Evolutionary conservation across 1,140 invertebrate species (phyloP).

Genomic region (Patella vulgata): DNA sequence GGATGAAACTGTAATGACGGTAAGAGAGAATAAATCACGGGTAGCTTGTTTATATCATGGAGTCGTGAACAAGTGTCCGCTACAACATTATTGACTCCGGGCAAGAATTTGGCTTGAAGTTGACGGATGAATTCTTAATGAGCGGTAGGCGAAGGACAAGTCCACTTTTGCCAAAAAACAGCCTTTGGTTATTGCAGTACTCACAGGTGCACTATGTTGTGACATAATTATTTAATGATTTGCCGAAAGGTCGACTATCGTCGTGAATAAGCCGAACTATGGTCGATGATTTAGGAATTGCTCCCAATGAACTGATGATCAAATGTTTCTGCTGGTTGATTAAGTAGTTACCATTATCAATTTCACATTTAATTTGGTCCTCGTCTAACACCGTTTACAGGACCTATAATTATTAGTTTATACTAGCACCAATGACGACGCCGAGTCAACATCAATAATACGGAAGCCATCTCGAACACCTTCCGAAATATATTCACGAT

Average conservation of each 20-base stretch:
- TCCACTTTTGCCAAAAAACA: conserved; percentile 16
- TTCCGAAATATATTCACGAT: not conserved
- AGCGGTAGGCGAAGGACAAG: conserved; percentile 17
- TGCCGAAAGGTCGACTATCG: not conserved
- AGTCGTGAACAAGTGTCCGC: conserved; percentile 12
- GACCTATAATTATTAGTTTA: conserved; percentile 11
- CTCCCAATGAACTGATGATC: not conserved
- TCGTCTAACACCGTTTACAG: conserved; percentile 7
- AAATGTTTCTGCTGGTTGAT: not conserved
- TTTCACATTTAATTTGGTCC: conserved; percentile 2
- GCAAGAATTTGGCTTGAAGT: conserved; percentile 10
- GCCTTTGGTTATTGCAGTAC: conserved; percentile 4
- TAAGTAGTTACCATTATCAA: not conserved
- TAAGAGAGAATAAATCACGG: conserved; percentile 10
- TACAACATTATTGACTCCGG: conserved; percentile 8
- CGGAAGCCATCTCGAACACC: conserved; percentile 2
- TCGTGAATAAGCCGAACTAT: conserved; percentile 14
- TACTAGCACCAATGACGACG: not conserved
- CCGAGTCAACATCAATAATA: not conserved
- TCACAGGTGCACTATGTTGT: not conserved
- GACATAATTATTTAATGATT: conserved; percentile 3
- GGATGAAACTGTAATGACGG: not conserved
- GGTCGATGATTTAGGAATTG: conserved; percentile 2
- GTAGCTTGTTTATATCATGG: conserved; percentile 6
- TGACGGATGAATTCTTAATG: conserved; percentile 12